These are phyloP conservation scores for Monopis laevigella DNA, from an alignment of 2,888 invertebrate species.

Conservation along the genomic window DNA sequence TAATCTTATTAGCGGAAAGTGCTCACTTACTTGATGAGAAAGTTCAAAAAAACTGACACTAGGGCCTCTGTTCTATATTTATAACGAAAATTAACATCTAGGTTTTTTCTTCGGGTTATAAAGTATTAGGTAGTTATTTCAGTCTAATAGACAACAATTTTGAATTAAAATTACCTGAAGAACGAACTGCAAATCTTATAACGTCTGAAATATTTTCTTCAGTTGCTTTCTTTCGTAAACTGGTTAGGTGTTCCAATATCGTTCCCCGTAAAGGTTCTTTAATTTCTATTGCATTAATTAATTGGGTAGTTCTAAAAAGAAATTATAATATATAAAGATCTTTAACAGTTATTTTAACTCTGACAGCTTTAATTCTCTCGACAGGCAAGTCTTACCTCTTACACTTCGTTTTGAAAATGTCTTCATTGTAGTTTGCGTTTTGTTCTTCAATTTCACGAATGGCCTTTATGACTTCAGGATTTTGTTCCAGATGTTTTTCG, in stretches of 20 bases:
- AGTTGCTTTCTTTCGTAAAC: conserved; percentile 30
- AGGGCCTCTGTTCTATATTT: too few species aligned
- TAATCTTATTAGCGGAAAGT: too few species aligned
- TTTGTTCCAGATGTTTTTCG: conserved; percentile 61
- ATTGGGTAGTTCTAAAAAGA: conserved; percentile 44
- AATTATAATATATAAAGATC: not conserved
- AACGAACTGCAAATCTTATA: conserved; percentile 72
- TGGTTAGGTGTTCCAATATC: conserved; percentile 34
- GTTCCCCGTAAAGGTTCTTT: conserved; percentile 39
- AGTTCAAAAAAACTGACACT: too few species aligned
- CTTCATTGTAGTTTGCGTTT: conserved; percentile 52
- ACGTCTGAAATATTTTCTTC: conserved; percentile 33
- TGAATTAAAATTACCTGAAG: conserved; percentile 43
- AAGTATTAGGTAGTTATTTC: not conserved
- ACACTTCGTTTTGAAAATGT: conserved; percentile 60
- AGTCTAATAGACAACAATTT: too few species aligned
- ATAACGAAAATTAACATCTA: too few species aligned
- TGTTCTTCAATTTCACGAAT: conserved; percentile 61
- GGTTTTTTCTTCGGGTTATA: too few species aligned
- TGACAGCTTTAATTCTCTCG: not conserved
- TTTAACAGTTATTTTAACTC: not conserved
- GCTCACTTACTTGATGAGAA: too few species aligned
- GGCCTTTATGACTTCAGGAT: conserved; percentile 46
- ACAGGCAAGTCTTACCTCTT: conserved; percentile 27
- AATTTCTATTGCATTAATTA: conserved; percentile 46